phyloP scores from a whole-genome alignment of 2,888 invertebrate genomes.

The Apamea anceps region DNA sequence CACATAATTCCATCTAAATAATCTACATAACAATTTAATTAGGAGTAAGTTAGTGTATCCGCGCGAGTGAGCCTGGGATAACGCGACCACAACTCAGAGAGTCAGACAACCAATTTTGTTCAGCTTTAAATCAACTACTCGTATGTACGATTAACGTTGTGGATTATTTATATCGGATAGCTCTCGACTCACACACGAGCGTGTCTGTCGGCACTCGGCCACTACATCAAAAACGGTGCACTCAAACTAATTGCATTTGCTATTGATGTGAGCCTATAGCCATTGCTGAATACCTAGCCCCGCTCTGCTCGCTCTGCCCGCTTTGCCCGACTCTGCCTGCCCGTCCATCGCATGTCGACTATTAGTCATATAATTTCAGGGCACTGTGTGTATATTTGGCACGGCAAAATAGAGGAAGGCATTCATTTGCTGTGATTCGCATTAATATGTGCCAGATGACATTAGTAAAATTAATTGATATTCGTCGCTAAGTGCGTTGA shows the following conservation, averaged over 20 bases:
- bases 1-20: slow-evolving; percentile 3
- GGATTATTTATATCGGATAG: slow-evolving; percentile 81
- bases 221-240: slow-evolving; percentile 90
- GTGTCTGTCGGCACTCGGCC: slow-evolving; percentile 77
- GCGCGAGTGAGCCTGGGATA: slow-evolving; percentile 28
- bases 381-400: slow-evolving; percentile 61
- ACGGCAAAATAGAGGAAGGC: slow-evolving; percentile 56
- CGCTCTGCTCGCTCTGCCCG: slow-evolving; percentile 21
- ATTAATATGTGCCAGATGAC: slow-evolving; percentile 47
- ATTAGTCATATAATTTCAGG: slow-evolving; percentile 72
- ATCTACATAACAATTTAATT: slow-evolving; percentile 41
- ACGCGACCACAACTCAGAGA: slow-evolving; percentile 50
- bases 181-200: slow-evolving; percentile 75
- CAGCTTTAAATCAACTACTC: slow-evolving; percentile 71
- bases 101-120: slow-evolving; percentile 65
- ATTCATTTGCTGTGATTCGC: slow-evolving; percentile 64
- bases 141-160: slow-evolving; percentile 74
- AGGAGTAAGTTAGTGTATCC: slow-evolving; percentile 22
- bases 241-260: slow-evolving; percentile 90
- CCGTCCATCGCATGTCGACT: slow-evolving; percentile 65
- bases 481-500: slow-evolving; percentile 25
- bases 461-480: slow-evolving; percentile 55
- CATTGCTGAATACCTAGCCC: slow-evolving; percentile 74
- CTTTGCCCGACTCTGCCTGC: slow-evolving; percentile 24
- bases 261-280: slow-evolving; percentile 84